Percentiles rank a stretch among this genome's conserved stretches.
phyloP scores from a whole-genome alignment of 2,888 invertebrate genomes.

The Ormia ochracea region DNA sequence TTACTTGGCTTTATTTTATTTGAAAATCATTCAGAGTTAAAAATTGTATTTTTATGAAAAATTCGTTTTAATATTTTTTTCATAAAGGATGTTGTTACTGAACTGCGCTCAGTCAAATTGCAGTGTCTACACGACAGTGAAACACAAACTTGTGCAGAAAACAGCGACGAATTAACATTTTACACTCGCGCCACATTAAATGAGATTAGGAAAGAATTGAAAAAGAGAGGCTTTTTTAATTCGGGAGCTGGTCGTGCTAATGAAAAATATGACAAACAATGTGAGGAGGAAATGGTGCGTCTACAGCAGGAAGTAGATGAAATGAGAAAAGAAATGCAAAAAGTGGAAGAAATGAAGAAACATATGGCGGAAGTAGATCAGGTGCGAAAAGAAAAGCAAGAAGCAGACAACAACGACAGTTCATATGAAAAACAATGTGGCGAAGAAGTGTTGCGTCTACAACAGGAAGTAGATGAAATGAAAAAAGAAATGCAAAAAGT shows the following conservation, averaged over 20 bases:
- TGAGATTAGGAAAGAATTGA: conserved; percentile 71
- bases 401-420: no score
- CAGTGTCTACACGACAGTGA: conserved; percentile 65
- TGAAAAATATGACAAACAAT: conserved; percentile 38
- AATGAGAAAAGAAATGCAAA: no score
- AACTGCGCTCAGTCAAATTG: conserved; percentile 63
- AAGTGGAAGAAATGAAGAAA: no score
- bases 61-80: neutral
- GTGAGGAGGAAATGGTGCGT: conserved; percentile 65
- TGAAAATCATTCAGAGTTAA: neutral
- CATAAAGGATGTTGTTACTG: conserved; percentile 65
- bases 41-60: neutral
- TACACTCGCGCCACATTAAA: conserved; percentile 70
- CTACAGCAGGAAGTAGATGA: conserved; percentile 61
- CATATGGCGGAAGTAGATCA: no score
- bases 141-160: conserved; percentile 65
- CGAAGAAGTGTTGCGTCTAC: no score
- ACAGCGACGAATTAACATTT: conserved; percentile 70
- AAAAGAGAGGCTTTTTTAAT: conserved; percentile 60
- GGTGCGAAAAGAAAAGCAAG: no score
- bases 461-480: no score
- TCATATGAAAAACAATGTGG: no score
- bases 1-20: no score
- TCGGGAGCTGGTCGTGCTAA: neutral
- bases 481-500: no score